Conservation (phyloP, 35 echinoderm and acorn worm species). For the Apostichopus parvimensis region DNA sequence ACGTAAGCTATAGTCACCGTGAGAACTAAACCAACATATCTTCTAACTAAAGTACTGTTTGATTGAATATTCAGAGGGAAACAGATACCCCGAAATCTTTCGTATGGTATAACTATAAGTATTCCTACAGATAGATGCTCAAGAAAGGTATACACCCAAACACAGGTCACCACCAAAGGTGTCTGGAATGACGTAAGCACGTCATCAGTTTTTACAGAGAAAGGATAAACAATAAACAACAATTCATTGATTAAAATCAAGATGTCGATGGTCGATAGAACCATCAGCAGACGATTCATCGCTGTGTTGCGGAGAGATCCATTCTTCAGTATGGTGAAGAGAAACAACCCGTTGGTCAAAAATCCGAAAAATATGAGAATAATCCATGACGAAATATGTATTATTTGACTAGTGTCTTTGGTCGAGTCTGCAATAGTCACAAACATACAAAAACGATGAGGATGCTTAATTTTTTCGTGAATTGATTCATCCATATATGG, state of each 20-base stretch:
- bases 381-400: not conserved
- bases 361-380: slow-evolving; percentile 18
- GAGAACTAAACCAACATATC: not conserved
- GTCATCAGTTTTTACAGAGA: not conserved
- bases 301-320: not conserved
- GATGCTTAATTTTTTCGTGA: not conserved
- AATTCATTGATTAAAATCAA: slow-evolving; percentile 8
- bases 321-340: not conserved
- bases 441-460: not conserved
- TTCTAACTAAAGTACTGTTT: not conserved
- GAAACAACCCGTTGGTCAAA: not conserved
- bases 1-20: not conserved
- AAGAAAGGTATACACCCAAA: not conserved
- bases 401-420: not conserved
- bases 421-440: not conserved
- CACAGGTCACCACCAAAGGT: not conserved
- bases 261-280: not conserved
- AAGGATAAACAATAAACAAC: not conserved
- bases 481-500: not conserved
- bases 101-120: not conserved
- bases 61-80: slow-evolving; percentile 1
- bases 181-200: not conserved
- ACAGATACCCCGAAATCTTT: slow-evolving; percentile 20
- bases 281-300: slow-evolving; percentile 6
- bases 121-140: not conserved